A percentile compares a stretch with the other conserved stretches of the same genome.
Conservation (phyloP, 2,888 invertebrate species). For the Augiades crinisus region DNA sequence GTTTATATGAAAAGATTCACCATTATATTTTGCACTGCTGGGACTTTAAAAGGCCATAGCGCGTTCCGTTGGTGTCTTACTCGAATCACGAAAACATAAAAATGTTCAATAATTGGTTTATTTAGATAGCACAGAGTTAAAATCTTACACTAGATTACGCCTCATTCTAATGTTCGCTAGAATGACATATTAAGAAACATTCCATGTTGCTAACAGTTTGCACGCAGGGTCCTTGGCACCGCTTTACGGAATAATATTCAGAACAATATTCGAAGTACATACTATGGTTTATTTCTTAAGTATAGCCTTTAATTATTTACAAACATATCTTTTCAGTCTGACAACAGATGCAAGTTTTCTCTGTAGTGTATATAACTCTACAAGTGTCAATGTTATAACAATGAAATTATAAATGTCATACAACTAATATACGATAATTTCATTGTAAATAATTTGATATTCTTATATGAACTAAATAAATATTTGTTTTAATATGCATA, state of each 20-base stretch:
- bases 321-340: conserved; percentile 77
- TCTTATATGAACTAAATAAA: conserved; percentile 78
- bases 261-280: conserved; percentile 70
- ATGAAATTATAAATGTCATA: conserved; percentile 71
- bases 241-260: conserved; percentile 59
- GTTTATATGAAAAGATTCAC: not conserved
- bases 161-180: conserved; percentile 39
- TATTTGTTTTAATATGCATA: conserved; percentile 76
- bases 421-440: conserved; percentile 72
- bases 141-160: conserved; percentile 10
- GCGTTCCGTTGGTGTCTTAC: too few species aligned
- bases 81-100: too few species aligned
- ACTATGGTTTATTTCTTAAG: conserved; percentile 71
- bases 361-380: conserved; percentile 74
- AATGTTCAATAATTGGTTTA: not conserved
- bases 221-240: conserved; percentile 38
- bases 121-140: not conserved
- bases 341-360: conserved; percentile 78
- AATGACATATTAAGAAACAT: conserved; percentile 64
- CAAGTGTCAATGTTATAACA: conserved; percentile 73
- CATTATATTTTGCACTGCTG: too few species aligned
- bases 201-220: conserved; percentile 65
- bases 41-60: too few species aligned
- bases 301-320: conserved; percentile 67
- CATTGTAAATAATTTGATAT: conserved; percentile 80